Evolutionary conservation across 1,140 invertebrate genomes (phyloP), one percentile per base, ranked within the genome.

Genomic region (Himalopsyche phryganea): DNA sequence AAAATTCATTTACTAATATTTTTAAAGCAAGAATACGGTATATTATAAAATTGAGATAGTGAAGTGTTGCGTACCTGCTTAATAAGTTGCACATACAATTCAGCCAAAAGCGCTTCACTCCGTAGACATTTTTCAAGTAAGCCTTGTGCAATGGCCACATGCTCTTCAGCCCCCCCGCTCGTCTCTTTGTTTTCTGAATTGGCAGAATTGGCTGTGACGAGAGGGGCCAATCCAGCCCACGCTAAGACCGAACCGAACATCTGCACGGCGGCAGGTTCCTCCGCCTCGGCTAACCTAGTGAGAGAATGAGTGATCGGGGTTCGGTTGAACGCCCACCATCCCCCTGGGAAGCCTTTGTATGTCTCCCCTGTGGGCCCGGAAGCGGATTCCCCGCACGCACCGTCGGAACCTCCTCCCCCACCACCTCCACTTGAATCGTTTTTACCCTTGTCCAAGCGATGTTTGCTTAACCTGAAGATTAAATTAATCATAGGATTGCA

Each of bases 11-110:
- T n/a, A n/a, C n/a, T n/a, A n/a, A n/a, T n/a, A n/a, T n/a, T n/a
- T n/a, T n/a, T n/a, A n/a, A n/a, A n/a, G n/a, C n/a, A n/a, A n/a
- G n/a, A n/a, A n/a, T n/a, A n/a, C n/a, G n/a, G n/a, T n/a, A n/a
- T n/a, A n/a, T n/a, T n/a, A n/a, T n/a, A n/a, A n/a, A n/a, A n/a
- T n/a, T n/a, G n/a, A n/a, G n/a, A n/a, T n/a, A n/a, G n/a, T n/a
- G n/a, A n/a, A 28, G 3, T 28, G 19, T 71, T 70, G 50, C 72
- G 13, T 50, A 63, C 64, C 54, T 81, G 80, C 75, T 94, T 97
- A 44, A 97, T 92, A 4, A 98, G 80, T 69, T 97, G 94, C 35
- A 97, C 80, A 71, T 94, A 97, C 41, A 96, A 77, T 76, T 98
- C 95, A 65, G 91, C 92, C 11, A 96, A 78, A 13, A 97, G 73